A percentile compares a stretch with the other conserved stretches of the same genome.
Conservation (phyloP, 2,797 vertebrate genomes). For the Rhinoraja longicauda region DNA sequence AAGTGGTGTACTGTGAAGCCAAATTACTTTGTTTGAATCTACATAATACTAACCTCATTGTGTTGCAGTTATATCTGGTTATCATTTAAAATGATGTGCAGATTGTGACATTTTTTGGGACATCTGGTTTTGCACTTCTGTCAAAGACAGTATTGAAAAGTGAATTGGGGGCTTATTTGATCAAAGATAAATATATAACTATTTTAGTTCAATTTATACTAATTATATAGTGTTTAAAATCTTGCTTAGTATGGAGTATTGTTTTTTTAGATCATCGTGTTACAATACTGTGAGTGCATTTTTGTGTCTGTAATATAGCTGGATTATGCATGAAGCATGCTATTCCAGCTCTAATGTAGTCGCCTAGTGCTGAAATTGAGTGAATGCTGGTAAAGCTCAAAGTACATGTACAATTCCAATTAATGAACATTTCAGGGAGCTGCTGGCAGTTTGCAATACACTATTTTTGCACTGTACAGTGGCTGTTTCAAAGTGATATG, state of each 20-base stretch:
- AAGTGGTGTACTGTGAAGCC: neutral
- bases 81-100: neutral
- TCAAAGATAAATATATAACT: conserved; percentile 61
- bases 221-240: neutral
- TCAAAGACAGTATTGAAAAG: conserved; percentile 53
- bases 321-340: neutral
- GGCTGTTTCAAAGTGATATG: conserved; percentile 21
- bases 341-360: neutral
- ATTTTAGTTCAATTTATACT: neutral
- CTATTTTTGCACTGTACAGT: neutral
- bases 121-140: conserved; percentile 16
- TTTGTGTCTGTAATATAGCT: neutral
- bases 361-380: neutral
- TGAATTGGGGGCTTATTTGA: conserved; percentile 56
- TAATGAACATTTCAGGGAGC: conserved; percentile 1
- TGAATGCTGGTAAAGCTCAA: conserved; percentile 5
- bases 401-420: neutral
- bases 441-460: neutral
- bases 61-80: neutral
- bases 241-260: neutral
- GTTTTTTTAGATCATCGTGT: neutral
- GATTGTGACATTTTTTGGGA: neutral
- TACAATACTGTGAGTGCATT: neutral
- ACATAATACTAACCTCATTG: neutral
- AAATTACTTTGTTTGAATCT: neutral